Conservation (phyloP, 2,797 vertebrate species). For the Poecilia gillii region DNA sequence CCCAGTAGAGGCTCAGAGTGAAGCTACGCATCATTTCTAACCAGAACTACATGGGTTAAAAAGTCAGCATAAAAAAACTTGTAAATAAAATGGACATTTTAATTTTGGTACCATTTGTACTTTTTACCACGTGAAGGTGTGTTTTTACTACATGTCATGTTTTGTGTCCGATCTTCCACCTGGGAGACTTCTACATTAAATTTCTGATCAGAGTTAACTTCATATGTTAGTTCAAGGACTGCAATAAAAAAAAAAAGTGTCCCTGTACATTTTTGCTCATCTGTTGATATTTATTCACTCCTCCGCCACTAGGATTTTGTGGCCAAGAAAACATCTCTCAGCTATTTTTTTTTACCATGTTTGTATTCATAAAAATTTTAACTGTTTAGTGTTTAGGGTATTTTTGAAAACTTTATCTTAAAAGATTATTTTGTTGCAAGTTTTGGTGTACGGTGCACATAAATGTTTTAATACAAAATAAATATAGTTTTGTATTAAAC, state of each 20-base stretch:
- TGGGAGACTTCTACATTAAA: not conserved
- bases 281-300: not conserved
- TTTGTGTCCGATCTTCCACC: not conserved
- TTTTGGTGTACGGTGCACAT: conserved; percentile 27
- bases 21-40: conserved; percentile 3
- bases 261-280: not conserved
- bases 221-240: not conserved
- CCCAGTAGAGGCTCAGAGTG: not conserved
- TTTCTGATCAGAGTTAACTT: not conserved
- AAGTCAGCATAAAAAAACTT: conserved; percentile 11
- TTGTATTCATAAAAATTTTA: conserved; percentile 16
- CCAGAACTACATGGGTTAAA: conserved; percentile 2
- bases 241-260: not conserved
- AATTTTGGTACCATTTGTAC: conserved; percentile 27
- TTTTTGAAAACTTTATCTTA: conserved; percentile 8
- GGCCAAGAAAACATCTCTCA: not conserved
- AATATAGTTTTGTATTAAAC: conserved; percentile 26
- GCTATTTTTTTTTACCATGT: not conserved
- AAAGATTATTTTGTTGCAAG: conserved; percentile 17
- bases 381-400: not conserved
- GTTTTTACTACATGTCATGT: not conserved
- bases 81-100: not conserved
- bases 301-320: not conserved
- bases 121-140: not conserved
- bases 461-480: conserved; percentile 49